Percentiles rank a stretch among this genome's conserved stretches.
These are phyloP conservation scores for Microdon myrmicae DNA, from an alignment of 2,888 invertebrate genomes.

Conservation along the genomic window DNA sequence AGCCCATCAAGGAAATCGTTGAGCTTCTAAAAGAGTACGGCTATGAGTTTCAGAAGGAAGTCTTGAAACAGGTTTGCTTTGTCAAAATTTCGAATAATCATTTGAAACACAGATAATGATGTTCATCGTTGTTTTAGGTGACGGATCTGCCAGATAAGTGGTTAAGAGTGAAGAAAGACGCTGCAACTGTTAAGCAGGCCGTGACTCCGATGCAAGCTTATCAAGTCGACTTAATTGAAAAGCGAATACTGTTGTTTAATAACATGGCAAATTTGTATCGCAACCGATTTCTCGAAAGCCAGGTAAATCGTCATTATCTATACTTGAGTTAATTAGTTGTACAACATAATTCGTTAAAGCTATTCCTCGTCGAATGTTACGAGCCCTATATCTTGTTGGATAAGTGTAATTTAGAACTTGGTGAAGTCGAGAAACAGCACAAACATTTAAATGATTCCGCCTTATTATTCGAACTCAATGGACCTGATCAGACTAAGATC, in stretches of 20 bases:
- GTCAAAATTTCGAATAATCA: background rate
- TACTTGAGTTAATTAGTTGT: background rate
- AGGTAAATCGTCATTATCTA: constrained; percentile 51
- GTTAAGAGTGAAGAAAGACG: constrained; percentile 85
- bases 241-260: constrained; percentile 83
- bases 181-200: constrained; percentile 83
- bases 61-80: constrained; percentile 75
- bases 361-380: constrained; percentile 74
- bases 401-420: constrained; percentile 74
- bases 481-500: constrained; percentile 84
- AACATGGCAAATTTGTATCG: constrained; percentile 80
- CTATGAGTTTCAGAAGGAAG: constrained; percentile 86
- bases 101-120: background rate
- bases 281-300: constrained; percentile 74
- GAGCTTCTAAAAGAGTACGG: constrained; percentile 85
- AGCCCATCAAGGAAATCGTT: constrained; percentile 86
- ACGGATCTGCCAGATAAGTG: constrained; percentile 88
- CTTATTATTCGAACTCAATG: constrained; percentile 84
- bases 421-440: constrained; percentile 76
- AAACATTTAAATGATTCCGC: constrained; percentile 78
- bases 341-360: constrained; percentile 58
- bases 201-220: constrained; percentile 89
- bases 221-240: constrained; percentile 87
- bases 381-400: constrained; percentile 78
- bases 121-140: constrained; percentile 62